Evolutionary conservation across 2,888 invertebrate genomes (phyloP), one percentile per base, ranked within the genome.

Genomic region (Cephonodes hylas): DNA sequence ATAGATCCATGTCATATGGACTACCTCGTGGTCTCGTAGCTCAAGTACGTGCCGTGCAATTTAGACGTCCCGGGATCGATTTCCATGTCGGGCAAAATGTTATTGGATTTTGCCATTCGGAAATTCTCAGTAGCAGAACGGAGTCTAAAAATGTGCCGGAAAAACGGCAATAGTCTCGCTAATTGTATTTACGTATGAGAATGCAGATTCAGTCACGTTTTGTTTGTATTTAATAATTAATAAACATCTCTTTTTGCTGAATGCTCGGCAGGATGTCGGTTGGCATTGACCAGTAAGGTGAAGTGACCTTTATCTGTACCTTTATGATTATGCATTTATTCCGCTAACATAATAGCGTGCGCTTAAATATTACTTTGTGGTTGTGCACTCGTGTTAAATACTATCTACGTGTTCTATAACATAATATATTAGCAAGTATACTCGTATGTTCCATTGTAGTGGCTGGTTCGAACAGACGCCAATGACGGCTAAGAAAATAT

Each of bases 211-310:
- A 25, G n/a, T 48, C 48, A 25, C 48, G 48, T 25, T 25, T 25
- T 48, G 23, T 25, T 7, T 48, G 15, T 7, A 27, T 48, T 7
- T 48, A 53, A 2, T 23, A 3, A 64, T 44, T 60, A 48, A 61
- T 68, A 61, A 63, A 46, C 44, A 53, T 61, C 42, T 58, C 22
- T 42, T 45, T 31, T 0, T 44, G 20, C 31, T 59, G 31, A 31
- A 45, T 31, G 34, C 31, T 3, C 20, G 18, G 31, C 27, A 34
- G 34, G 56, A 38, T 23, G 61, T 58, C 45, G 46, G 46, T 46
- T 53, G 53, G 31, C 53, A 53, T 31, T 59, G 59, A 59, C 44
- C 46, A 59, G 34, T 59, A 45, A 59, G 59, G 45, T 46, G 27
- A 59, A 53, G 31, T 53, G 53, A 31, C 53, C 53, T 53, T 53